Evolutionary conservation across 2,888 invertebrate genomes (phyloP).

Genomic region (Anthoptus insignis): DNA sequence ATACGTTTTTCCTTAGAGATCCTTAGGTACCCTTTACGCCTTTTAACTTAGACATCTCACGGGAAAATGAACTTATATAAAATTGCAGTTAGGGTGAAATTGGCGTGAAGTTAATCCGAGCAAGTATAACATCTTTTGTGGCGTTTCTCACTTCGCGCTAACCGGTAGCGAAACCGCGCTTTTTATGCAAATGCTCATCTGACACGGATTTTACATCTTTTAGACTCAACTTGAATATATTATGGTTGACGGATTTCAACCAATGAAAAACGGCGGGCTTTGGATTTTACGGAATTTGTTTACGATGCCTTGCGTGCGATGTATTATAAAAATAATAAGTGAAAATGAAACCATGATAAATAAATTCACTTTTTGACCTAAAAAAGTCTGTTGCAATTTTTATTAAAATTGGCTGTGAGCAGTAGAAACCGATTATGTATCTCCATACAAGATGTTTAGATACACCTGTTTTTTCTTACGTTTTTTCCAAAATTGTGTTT

Average conservation of each 20-base stretch:
- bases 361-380: no score
- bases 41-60: constrained; percentile 14
- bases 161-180: constrained; percentile 26
- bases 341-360: no score
- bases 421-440: no score
- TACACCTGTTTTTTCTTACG: no score
- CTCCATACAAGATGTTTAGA: no score
- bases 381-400: no score
- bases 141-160: constrained; percentile 20
- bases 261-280: constrained; percentile 17
- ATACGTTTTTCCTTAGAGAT: constrained; percentile 45
- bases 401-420: no score
- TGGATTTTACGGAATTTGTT: background rate
- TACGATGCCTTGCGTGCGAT: no score
- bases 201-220: constrained; percentile 41
- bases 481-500: no score
- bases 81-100: constrained; percentile 27
- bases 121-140: constrained; percentile 16
- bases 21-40: constrained; percentile 24
- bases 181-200: constrained; percentile 51
- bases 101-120: constrained; percentile 17
- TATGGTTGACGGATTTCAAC: constrained; percentile 1
- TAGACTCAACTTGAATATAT: constrained; percentile 20
- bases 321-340: no score
- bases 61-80: constrained; percentile 17